Evolutionary conservation across 1,140 invertebrate species (phyloP), one percentile per base, ranked within the genome.

Genomic region (Rhagoletis zephyria): DNA sequence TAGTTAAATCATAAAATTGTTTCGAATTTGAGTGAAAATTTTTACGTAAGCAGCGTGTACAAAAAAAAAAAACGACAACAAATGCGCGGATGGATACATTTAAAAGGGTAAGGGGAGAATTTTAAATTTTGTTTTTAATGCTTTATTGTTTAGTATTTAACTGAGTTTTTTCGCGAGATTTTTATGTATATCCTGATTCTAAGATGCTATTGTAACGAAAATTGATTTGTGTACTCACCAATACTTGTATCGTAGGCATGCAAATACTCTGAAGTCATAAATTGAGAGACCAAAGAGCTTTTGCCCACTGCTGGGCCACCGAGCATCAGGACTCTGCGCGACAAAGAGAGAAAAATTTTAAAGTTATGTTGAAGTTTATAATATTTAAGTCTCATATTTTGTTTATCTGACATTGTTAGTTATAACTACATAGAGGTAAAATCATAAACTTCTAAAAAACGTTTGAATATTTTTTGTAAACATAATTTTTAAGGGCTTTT

Each of bases 251-350:
- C 98, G 92, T 98, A 98, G 59, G 97, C 97, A 91, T 98, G 97
- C 85, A 98, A 95, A 93, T 98, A 98, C 92, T 99, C 98, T 40
- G 97, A 98, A n/a, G 98, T 98, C 97, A 98, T 98, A 93, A 99
- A 99, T 94, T 99, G 98, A 1, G 96, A 96, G 16, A 98, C 96
- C 48, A 99, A 94, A n/a, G 97, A 97, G 85, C 97, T 97, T 93
- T 99, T 99, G 63, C 98, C 98, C 1, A 98, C 98, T 2, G 97
- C 97, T 5, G 96, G 95, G 0, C 96, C 96, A 1, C 98, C 98
- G 40, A 98, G 93, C 94, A 99, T 97, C 12, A 98, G 94, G 12
- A 99, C 97, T 85, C 95, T 95, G 30, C 0, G 64, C 7, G 89
- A 89, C 70, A 87, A 30, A 48, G 64, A 56, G 10, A 56, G 51